phyloP scores from a whole-genome alignment of 2,113 vertebrate genomes.

The Toxotes chatareus region DNA sequence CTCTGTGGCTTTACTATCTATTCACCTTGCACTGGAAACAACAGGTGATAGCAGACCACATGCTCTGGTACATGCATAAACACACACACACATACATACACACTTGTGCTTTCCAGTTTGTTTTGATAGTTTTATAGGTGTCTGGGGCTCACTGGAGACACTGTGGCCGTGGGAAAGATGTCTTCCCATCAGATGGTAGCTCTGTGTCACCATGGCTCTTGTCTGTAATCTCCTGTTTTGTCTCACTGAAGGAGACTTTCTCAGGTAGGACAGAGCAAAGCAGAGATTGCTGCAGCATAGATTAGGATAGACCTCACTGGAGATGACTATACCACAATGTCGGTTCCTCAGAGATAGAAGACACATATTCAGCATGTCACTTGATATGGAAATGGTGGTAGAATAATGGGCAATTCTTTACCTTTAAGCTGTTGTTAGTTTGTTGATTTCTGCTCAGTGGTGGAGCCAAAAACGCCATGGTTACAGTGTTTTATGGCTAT shows the following conservation, averaged over 20 bases:
- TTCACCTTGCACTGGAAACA: conserved; percentile 44
- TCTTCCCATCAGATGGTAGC: conserved; percentile 72
- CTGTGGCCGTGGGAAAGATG: conserved; percentile 69
- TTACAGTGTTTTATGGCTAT: too few species aligned
- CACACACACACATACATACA: conserved; percentile 46
- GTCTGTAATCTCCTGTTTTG: conserved; percentile 83
- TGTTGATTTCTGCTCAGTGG: neutral
- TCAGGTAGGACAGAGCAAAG: conserved; percentile 50
- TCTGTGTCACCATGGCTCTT: conserved; percentile 63
- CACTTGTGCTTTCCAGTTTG: conserved; percentile 44
- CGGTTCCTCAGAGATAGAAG: neutral
- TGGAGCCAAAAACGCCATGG: neutral
- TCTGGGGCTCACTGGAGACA: conserved; percentile 70
- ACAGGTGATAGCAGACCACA: conserved; percentile 57
- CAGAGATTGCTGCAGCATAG: conserved; percentile 47
- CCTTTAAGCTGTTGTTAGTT: neutral
- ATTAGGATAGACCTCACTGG: conserved; percentile 37
- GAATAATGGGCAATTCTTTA: neutral
- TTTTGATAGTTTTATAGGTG: conserved; percentile 71
- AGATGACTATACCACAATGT: neutral
- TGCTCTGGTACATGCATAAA: conserved; percentile 17
- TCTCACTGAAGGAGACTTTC: conserved; percentile 75
- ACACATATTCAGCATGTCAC: neutral
- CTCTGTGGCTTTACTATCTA: conserved; percentile 24
- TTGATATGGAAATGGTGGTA: neutral